Evolutionary conservation across 2,888 invertebrate genomes (phyloP).

Genomic region (Acleris literana): DNA sequence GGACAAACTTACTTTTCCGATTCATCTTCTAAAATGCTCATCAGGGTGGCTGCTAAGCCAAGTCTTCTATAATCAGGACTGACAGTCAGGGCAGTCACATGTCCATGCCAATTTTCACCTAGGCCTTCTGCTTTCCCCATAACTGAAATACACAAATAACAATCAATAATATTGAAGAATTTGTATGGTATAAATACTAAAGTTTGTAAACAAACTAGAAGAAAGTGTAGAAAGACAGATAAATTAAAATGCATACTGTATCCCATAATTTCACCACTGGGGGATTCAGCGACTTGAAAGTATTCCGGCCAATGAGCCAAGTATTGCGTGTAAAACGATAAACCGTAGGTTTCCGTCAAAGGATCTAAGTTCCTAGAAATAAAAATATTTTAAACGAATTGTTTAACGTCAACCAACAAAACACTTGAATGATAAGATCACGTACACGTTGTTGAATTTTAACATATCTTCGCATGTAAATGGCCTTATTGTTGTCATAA

Average conservation of each 20-base stretch:
- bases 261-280: conserved; percentile 98
- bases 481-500: conserved; percentile 95
- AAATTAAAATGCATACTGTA: conserved; percentile 89
- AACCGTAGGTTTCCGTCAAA: conserved; percentile 97
- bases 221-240: neutral
- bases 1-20: conserved; percentile 91
- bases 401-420: conserved; percentile 10
- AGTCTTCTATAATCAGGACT: conserved; percentile 96
- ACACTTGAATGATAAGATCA: conserved; percentile 47
- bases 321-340: conserved; percentile 98
- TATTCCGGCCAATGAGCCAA: conserved; percentile 99
- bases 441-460: conserved; percentile 97
- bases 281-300: conserved; percentile 98
- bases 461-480: conserved; percentile 97
- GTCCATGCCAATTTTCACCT: conserved; percentile 99
- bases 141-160: conserved; percentile 83
- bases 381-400: conserved; percentile 22
- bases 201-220: conserved; percentile 13
- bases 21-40: conserved; percentile 97
- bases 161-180: neutral
- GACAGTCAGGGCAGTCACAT: conserved; percentile 98
- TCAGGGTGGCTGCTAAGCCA: conserved; percentile 95
- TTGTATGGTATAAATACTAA: neutral
- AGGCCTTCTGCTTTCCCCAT: conserved; percentile 99
- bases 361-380: conserved; percentile 96